phyloP scores from a whole-genome alignment of 2,797 vertebrate species.

The Steatocranus sp. region DNA sequence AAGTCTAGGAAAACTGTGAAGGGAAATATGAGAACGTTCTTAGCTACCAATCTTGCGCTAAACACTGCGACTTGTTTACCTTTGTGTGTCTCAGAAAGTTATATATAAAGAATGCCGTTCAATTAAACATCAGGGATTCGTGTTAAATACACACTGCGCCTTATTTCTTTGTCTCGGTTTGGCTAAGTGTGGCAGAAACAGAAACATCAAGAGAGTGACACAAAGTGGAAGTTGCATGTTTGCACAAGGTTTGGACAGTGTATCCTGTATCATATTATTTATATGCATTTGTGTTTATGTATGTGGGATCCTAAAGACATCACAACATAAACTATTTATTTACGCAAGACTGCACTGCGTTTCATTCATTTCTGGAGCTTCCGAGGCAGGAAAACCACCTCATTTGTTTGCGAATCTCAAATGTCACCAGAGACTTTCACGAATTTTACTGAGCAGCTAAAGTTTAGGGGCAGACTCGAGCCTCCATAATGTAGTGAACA shows the following conservation, averaged over 20 bases:
- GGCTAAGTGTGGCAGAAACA: neutral
- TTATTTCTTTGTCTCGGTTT: neutral
- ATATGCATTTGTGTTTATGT: neutral
- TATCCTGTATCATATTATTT: neutral
- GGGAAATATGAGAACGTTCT: slow-evolving; percentile 30
- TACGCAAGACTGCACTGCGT: neutral
- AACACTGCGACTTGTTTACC: slow-evolving; percentile 1
- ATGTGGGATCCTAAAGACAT: neutral
- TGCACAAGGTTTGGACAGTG: neutral
- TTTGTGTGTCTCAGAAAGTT: neutral
- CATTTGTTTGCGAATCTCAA: neutral
- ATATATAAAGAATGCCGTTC: slow-evolving; percentile 3
- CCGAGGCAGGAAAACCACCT: slow-evolving; percentile 5
- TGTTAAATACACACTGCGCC: neutral
- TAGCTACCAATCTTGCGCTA: neutral
- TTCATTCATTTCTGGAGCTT: neutral
- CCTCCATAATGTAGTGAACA: neutral
- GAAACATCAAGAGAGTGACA: neutral
- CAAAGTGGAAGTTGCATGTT: neutral
- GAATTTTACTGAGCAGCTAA: neutral
- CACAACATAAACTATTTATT: neutral
- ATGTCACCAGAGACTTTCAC: slow-evolving; percentile 29
- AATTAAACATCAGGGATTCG: neutral
- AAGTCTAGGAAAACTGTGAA: slow-evolving; percentile 15
- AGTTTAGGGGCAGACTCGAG: neutral